Percentiles rank a stretch among this genome's conserved stretches.
These are phyloP conservation scores for Cebidichthys violaceus DNA, from an alignment of 2,113 vertebrate species.

Conservation along the genomic window DNA sequence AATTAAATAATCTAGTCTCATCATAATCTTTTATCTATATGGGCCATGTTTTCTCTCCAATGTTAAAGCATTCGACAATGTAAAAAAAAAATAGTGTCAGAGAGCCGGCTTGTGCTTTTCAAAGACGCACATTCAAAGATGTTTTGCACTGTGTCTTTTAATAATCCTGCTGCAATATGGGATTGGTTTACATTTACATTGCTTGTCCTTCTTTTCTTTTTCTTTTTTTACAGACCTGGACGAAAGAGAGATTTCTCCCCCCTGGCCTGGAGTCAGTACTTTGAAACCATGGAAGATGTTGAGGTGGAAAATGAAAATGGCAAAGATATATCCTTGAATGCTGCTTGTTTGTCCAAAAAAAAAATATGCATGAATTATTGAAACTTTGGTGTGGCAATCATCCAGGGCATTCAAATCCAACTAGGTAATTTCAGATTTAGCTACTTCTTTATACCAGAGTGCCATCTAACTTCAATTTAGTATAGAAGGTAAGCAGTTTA, in stretches of 20 bases:
- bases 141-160: background rate
- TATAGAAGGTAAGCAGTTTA: background rate
- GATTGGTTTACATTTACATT: background rate
- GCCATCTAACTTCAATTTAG: background rate
- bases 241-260: conserved; percentile 94
- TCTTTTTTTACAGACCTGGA: conserved; percentile 88
- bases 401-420: background rate
- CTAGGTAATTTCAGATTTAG: conserved; percentile 11
- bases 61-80: background rate
- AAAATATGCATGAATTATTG: background rate
- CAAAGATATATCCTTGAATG: conserved; percentile 96
- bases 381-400: background rate
- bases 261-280: conserved; percentile 96
- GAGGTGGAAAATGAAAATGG: conserved; percentile 93
- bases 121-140: background rate
- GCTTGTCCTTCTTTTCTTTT: conserved; percentile 29
- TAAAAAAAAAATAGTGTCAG: background rate
- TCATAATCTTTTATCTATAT: background rate
- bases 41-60: background rate
- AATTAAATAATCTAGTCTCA: background rate
- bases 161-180: background rate
- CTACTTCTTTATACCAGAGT: background rate
- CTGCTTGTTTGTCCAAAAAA: conserved; percentile 8
- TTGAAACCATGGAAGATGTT: conserved; percentile 96
- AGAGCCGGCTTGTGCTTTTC: background rate